Conservation (phyloP, 2,797 vertebrate genomes). For the Cuculus canorus region DNA sequence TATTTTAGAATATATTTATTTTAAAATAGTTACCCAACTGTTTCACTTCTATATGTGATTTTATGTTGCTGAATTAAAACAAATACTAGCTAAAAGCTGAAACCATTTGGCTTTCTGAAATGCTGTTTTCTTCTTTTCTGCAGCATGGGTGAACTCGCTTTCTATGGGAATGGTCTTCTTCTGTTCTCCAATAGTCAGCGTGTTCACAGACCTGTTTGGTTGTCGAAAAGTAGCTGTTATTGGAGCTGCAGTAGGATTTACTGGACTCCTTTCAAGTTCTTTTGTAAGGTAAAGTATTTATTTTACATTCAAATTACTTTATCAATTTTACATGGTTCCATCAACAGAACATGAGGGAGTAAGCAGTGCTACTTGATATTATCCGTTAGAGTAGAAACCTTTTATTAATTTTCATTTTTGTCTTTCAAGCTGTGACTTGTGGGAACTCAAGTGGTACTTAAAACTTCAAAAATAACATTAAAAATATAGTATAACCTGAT, state of each 20-base stretch:
- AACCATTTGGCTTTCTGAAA: background rate
- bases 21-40: background rate
- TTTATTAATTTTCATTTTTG: background rate
- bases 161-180: slow-evolving; percentile 99
- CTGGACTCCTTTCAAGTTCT: slow-evolving; percentile 91
- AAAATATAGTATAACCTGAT: background rate
- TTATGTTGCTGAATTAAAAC: background rate
- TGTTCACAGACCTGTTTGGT: slow-evolving; percentile 92
- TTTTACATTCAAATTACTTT: background rate
- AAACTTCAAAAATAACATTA: background rate
- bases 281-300: slow-evolving; percentile 84
- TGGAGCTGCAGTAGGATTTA: slow-evolving; percentile 87
- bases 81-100: background rate
- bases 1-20: background rate
- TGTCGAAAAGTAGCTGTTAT: slow-evolving; percentile 88
- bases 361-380: background rate
- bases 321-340: background rate
- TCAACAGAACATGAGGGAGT: background rate
- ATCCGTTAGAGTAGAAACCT: background rate
- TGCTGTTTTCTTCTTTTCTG: background rate
- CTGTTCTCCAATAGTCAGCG: slow-evolving; percentile 93
- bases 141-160: slow-evolving; percentile 94
- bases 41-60: background rate
- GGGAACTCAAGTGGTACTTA: background rate
- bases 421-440: background rate